Evolutionary conservation across 2,113 vertebrate genomes (phyloP).

Genomic region (Triplophysa siluroides): DNA sequence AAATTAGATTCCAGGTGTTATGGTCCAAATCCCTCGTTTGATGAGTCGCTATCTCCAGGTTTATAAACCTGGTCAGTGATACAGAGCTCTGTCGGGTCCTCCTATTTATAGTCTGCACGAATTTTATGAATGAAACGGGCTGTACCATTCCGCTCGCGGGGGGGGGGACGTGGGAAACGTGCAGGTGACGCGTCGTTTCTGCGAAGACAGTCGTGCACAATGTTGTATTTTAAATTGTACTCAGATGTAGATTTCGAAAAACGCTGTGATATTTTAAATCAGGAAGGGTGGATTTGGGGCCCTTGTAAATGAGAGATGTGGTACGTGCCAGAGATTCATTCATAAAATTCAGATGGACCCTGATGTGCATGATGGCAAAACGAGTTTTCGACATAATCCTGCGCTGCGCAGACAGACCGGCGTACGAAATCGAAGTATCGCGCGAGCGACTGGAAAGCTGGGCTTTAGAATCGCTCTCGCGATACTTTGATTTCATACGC

Average conservation of each 20-base stretch:
- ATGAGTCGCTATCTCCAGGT: slow-evolving; percentile 68
- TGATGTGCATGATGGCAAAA: not conserved
- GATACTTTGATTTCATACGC: too few relatives aligned
- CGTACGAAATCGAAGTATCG: too few relatives aligned
- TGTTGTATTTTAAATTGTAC: not conserved
- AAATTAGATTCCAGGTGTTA: not conserved
- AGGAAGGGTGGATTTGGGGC: not conserved
- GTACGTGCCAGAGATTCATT: slow-evolving; percentile 48
- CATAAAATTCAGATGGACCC: slow-evolving; percentile 53
- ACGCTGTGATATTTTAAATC: not conserved
- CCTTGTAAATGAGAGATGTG: slow-evolving; percentile 19
- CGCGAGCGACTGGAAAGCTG: too few relatives aligned
- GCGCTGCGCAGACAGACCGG: too few relatives aligned
- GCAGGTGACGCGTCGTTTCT: not conserved
- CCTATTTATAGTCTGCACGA: slow-evolving; percentile 77
- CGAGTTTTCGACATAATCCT: not conserved
- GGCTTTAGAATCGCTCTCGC: too few relatives aligned
- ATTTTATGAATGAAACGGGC: slow-evolving; percentile 84
- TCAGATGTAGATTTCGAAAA: not conserved
- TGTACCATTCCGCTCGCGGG: slow-evolving; percentile 70
- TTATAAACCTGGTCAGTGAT: slow-evolving; percentile 78
- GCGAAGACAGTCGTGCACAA: not conserved
- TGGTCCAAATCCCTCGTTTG: not conserved
- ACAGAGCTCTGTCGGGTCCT: slow-evolving; percentile 72
- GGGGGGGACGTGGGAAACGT: slow-evolving; percentile 23